Evolutionary conservation across 2,888 invertebrate species (phyloP).

Genomic region (Rhagonycha lutea): DNA sequence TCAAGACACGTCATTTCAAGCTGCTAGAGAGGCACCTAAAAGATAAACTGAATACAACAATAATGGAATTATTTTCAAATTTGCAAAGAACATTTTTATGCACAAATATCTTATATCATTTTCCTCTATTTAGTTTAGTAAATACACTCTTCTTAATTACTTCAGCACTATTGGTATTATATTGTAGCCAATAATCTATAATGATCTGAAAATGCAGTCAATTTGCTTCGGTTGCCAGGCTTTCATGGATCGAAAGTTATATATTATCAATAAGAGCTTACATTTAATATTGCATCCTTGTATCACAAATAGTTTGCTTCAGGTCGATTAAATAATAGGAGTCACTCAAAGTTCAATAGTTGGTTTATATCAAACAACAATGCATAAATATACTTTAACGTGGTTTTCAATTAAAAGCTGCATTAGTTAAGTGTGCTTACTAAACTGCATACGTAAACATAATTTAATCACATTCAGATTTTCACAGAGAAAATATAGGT

Average conservation of each 20-base stretch:
- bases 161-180: neutral
- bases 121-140: neutral
- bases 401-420: conserved; percentile 14
- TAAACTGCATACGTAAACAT: neutral
- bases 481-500: neutral
- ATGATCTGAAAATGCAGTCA: neutral
- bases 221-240: neutral
- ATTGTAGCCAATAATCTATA: neutral
- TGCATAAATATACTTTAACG: neutral
- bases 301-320: neutral
- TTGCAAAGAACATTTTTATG: no score
- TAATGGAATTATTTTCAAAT: no score
- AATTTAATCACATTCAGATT: neutral
- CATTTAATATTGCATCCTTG: neutral
- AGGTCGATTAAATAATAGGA: neutral
- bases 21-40: no score
- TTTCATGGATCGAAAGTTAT: neutral
- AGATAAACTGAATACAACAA: no score
- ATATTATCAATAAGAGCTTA: neutral
- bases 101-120: no score
- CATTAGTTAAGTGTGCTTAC: neutral
- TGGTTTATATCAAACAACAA: neutral
- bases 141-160: neutral
- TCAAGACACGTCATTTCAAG: no score
- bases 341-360: neutral